Conservation (phyloP, 2,888 invertebrate genomes). For the Linyphia triangularis region DNA sequence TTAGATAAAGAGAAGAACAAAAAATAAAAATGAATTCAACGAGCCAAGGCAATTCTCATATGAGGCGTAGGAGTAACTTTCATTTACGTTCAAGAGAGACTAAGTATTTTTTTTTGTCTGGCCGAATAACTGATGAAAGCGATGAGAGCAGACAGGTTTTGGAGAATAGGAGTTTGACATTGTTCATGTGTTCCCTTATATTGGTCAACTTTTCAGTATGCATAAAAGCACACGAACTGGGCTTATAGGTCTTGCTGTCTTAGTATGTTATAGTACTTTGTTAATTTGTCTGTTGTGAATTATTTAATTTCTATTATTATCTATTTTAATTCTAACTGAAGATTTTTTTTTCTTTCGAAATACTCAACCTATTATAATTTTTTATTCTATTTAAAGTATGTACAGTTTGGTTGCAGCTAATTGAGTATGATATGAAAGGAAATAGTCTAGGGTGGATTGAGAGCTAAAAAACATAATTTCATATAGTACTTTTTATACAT, state of each 20-base stretch:
- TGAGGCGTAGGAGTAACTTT: slow-evolving; percentile 42
- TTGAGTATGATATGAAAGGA: background rate
- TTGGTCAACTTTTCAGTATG: slow-evolving; percentile 17
- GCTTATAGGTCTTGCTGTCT: slow-evolving; percentile 49
- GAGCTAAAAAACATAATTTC: no score
- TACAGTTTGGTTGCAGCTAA: no score
- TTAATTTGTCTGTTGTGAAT: background rate
- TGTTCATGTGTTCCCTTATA: background rate
- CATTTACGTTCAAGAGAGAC: slow-evolving; percentile 34
- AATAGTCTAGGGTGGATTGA: no score
- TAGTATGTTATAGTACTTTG: slow-evolving; percentile 23
- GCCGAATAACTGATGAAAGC: slow-evolving; percentile 37
- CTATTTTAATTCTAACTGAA: background rate
- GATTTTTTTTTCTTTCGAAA: background rate
- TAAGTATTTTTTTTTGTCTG: slow-evolving; percentile 23
- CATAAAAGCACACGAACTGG: slow-evolving; percentile 48
- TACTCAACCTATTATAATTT: background rate
- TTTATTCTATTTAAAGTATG: background rate
- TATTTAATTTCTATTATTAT: background rate
- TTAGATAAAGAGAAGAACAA: slow-evolving; percentile 31
- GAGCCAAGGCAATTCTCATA: slow-evolving; percentile 9
- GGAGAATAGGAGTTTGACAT: background rate
- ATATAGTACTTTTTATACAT: background rate
- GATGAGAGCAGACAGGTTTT: slow-evolving; percentile 11
- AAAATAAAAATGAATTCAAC: slow-evolving; percentile 33